Evolutionary conservation across 2,797 vertebrate species (phyloP).

Genomic region (Pipistrellus pygmaeus): DNA sequence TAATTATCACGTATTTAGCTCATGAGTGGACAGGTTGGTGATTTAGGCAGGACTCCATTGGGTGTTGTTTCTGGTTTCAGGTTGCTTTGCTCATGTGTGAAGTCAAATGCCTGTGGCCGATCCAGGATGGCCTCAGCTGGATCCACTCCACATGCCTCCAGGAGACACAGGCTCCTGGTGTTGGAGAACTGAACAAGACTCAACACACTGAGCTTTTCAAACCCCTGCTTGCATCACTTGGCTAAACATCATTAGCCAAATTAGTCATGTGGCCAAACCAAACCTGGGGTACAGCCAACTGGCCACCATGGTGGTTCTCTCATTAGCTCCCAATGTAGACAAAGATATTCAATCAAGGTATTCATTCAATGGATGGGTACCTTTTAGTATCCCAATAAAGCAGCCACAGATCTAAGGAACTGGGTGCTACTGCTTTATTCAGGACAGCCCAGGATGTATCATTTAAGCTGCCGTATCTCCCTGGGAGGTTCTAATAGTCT

Average conservation of each 20-base stretch:
- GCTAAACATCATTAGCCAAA: background rate
- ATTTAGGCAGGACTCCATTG: background rate
- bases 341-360: background rate
- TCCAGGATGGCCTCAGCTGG: background rate
- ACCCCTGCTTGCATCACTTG: background rate
- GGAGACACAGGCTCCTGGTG: background rate
- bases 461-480: background rate
- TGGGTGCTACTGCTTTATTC: background rate
- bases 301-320: background rate
- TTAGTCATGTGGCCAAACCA: background rate
- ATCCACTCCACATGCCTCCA: background rate
- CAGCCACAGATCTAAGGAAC: too few species aligned
- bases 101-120: background rate
- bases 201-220: background rate
- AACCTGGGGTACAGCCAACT: too few species aligned
- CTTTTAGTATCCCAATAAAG: background rate
- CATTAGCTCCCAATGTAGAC: background rate
- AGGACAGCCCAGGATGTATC: background rate
- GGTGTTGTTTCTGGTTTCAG: background rate
- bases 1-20: background rate
- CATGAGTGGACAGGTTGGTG: background rate
- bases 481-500: background rate
- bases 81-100: background rate
- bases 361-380: background rate
- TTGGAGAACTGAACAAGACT: background rate